Conservation (phyloP, 2,888 invertebrate genomes). For the Habrosyne pyritoides region DNA sequence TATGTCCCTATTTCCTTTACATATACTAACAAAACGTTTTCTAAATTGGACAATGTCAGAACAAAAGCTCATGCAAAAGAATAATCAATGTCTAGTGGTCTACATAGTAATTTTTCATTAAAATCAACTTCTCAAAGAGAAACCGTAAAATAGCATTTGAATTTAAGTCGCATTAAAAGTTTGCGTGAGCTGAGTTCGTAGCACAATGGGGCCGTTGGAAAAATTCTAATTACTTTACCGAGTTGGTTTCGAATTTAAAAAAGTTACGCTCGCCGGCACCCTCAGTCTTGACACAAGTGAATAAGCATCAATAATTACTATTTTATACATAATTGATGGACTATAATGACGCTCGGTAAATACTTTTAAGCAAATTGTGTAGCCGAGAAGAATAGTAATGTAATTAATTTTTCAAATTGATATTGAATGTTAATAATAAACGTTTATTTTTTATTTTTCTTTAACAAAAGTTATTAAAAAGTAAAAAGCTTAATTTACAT, state of each 20-base stretch:
- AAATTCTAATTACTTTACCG: constrained; percentile 80
- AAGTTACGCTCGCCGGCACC: constrained; percentile 61
- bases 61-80: not conserved
- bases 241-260: constrained; percentile 72
- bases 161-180: constrained; percentile 81
- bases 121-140: constrained; percentile 67
- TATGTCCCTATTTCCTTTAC: no score
- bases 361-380: not conserved
- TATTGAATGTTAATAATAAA: no score
- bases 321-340: not conserved
- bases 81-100: constrained; percentile 21
- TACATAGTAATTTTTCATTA: constrained; percentile 58
- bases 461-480: no score
- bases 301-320: constrained; percentile 5
- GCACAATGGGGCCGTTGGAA: constrained; percentile 78
- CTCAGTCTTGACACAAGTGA: constrained; percentile 48
- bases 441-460: no score
- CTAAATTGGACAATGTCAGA: not conserved
- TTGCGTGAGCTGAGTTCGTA: constrained; percentile 73
- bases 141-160: constrained; percentile 77
- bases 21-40: not conserved
- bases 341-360: not conserved
- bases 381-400: not conserved
- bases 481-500: no score
- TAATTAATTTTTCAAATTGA: no score